Evolutionary conservation across 2,888 invertebrate species (phyloP).

Genomic region (Metellina segmentata): DNA sequence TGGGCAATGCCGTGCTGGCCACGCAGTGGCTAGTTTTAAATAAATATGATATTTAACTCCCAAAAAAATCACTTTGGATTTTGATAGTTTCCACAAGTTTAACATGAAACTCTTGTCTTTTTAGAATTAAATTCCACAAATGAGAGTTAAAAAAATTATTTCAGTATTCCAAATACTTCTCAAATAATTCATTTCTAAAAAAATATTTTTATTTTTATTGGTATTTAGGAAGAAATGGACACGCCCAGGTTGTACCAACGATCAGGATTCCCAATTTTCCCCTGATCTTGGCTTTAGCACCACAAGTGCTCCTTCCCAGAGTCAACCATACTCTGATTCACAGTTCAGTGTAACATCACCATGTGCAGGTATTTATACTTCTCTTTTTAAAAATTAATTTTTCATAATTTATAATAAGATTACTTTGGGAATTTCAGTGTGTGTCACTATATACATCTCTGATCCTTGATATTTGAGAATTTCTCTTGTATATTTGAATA

Average conservation of each 20-base stretch:
- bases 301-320: constrained; percentile 76
- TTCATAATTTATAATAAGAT: no score
- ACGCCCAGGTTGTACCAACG: constrained; percentile 66
- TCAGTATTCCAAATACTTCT: not conserved
- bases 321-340: constrained; percentile 74
- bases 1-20: no score
- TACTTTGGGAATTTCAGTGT: no score
- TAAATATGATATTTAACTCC: no score
- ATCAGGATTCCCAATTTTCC: constrained; percentile 70
- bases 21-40: no score
- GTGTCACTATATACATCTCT: no score
- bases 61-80: no score
- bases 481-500: no score
- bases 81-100: no score
- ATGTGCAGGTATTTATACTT: constrained; percentile 44
- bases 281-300: constrained; percentile 72
- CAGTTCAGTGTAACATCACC: constrained; percentile 70
- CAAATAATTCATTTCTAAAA: not conserved
- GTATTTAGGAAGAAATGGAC: constrained; percentile 67
- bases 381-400: not conserved
- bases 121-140: no score
- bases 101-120: no score
- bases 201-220: not conserved
- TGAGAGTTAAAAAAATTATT: not conserved
- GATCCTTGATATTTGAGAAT: no score